Conservation (phyloP, 2,797 vertebrate genomes). For the Anguilla pacifica region DNA sequence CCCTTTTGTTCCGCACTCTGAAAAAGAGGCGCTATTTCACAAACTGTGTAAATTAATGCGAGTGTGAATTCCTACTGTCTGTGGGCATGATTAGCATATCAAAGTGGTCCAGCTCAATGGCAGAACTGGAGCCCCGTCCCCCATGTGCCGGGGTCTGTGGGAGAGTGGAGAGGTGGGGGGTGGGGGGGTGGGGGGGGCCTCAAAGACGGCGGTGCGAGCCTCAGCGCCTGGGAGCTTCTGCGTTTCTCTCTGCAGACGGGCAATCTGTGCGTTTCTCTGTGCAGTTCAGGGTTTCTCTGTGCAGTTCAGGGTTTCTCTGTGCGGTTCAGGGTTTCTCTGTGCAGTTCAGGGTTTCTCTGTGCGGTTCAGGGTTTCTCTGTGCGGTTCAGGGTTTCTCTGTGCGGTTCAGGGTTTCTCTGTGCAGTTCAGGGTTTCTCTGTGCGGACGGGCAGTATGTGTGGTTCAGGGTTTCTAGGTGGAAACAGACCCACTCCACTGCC, state of each 20-base stretch:
- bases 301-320: too few relatives aligned
- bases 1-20: conserved; percentile 69
- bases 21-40: conserved; percentile 77
- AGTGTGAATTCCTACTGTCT: conserved; percentile 92
- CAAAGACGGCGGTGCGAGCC: conserved; percentile 72
- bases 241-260: too few relatives aligned
- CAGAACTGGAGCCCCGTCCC: conserved; percentile 78
- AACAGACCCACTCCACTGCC: conserved; percentile 28
- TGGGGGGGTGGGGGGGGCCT: conserved; percentile 42
- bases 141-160: conserved; percentile 74
- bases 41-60: conserved; percentile 87
- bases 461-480: conserved; percentile 71
- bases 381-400: too few relatives aligned
- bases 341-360: too few relatives aligned
- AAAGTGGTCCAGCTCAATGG: conserved; percentile 88
- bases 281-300: too few relatives aligned
- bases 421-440: too few relatives aligned
- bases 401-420: too few relatives aligned
- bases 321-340: too few relatives aligned
- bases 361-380: too few relatives aligned
- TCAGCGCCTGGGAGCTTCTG: conserved; percentile 54
- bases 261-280: too few relatives aligned
- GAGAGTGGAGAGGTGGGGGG: not conserved
- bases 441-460: too few relatives aligned
- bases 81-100: conserved; percentile 92